Base-by-base conservation (phyloP, 2,113 vertebrate species). In the Craseonycteris thonglongyai region DNA sequence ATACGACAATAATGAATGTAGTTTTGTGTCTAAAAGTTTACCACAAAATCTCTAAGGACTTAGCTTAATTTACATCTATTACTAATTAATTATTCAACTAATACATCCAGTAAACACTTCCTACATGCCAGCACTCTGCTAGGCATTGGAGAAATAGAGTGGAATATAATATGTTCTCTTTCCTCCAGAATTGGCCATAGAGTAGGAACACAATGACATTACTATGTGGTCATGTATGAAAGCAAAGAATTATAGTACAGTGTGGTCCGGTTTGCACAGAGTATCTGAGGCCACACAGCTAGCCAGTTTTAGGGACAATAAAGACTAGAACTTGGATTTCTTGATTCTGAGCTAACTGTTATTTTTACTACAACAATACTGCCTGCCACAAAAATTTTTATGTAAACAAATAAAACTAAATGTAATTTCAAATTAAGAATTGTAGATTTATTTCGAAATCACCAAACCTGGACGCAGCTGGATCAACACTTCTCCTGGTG, bases 401-500 rank as follows among this genome's bases (percentile, higher is more conserved):
- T 74, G 38, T 38, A 22, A 93, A 4, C 28, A 88, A 93, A 65
- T 84, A 51, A 85, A 58, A 56, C 49, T 63, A 45, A 88, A 49
- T 89, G 4, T 18, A 71, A 61, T 76, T 85, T 75, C 28, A 88
- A 96, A 65, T 81, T 49, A 93, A 85, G 42, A 90, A 65, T 30
- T 71, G 45, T 22, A 96, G 66, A 82, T 94, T 75, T 63, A 59
- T 91, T 75, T 96, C 95, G 97, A 95, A 92, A 96, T 5, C 47
- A 96, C 54, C 97, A 90, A 98, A 99, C 99, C 99, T 99, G 99
- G 99, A 93, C 95, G 98, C 61, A 99, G 98, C 0, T 98, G 99
- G 95, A 99, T 80, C 71, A 98, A 98, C 96, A 99, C 98, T 97
- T 99, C 98, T 97, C 90, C 98, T 33, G 99, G 99, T n/a, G 98